phyloP scores from a whole-genome alignment of 1,140 invertebrate genomes.

The Anoplolepis gracilipes region DNA sequence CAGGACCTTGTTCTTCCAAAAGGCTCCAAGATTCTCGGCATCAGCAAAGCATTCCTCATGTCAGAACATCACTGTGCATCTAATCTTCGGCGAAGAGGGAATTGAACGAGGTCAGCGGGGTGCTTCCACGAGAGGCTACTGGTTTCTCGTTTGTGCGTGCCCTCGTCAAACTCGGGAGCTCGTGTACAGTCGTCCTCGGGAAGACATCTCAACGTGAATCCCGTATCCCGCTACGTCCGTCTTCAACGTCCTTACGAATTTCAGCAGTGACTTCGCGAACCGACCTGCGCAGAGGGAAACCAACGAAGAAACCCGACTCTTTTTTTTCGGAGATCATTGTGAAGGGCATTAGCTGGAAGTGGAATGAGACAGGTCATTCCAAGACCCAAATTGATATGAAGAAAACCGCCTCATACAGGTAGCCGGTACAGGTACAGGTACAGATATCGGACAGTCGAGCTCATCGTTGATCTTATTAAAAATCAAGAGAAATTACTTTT shows the following conservation, averaged over 20 bases:
- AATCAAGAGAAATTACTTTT: background rate
- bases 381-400: conserved; percentile 30
- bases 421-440: background rate
- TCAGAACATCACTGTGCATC: conserved; percentile 77
- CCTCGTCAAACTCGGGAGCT: conserved; percentile 69
- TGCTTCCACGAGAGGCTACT: conserved; percentile 81
- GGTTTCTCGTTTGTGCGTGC: conserved; percentile 74
- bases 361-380: conserved; percentile 37
- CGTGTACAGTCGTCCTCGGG: conserved; percentile 55
- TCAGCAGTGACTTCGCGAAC: conserved; percentile 70
- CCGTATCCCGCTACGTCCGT: conserved; percentile 62
- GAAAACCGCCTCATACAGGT: background rate
- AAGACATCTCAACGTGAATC: conserved; percentile 75
- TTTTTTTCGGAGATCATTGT: conserved; percentile 21
- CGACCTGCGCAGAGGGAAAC: background rate
- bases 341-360: conserved; percentile 16
- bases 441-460: background rate
- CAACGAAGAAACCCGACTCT: background rate
- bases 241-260: conserved; percentile 76
- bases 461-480: background rate
- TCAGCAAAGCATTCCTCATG: conserved; percentile 81
- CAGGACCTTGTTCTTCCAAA: conserved; percentile 3
- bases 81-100: conserved; percentile 73
- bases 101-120: conserved; percentile 82
- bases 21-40: conserved; percentile 66